Conservation (phyloP, 2,888 invertebrate species). For the Diaperis boleti region DNA sequence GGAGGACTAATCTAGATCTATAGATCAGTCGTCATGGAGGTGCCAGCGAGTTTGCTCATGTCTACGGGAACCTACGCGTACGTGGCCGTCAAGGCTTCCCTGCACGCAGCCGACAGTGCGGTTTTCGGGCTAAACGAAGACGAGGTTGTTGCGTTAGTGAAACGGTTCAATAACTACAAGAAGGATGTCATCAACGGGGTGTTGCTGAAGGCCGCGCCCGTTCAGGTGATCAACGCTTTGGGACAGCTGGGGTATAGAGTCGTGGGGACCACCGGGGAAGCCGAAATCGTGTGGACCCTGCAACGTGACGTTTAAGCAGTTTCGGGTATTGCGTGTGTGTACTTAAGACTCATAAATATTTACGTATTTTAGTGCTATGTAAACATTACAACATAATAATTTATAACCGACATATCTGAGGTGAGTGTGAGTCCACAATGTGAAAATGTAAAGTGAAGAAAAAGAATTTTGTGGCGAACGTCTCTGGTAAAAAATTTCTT, state of each 20-base stretch:
- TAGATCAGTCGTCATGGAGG: conserved; percentile 58
- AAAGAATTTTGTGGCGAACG: too few species aligned
- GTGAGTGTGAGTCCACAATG: conserved; percentile 10
- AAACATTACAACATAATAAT: conserved; percentile 3
- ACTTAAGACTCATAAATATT: conserved; percentile 1
- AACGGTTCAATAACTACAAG: conserved; percentile 75
- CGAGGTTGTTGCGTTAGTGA: conserved; percentile 77
- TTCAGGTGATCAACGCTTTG: conserved; percentile 79
- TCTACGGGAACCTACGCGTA: conserved; percentile 74
- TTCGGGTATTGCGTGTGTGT: conserved; percentile 16
- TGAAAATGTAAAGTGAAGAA: too few species aligned
- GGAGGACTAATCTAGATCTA: conserved; percentile 26
- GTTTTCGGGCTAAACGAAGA: conserved; percentile 81
- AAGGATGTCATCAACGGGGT: conserved; percentile 79
- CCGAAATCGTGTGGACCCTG: conserved; percentile 87
- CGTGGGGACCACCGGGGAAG: conserved; percentile 82
- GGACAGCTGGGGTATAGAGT: conserved; percentile 84
- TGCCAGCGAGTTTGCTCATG: conserved; percentile 65
- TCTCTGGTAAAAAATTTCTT: too few species aligned
- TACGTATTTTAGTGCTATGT: conserved; percentile 6
- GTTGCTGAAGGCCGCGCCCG: conserved; percentile 76
- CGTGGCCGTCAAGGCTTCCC: conserved; percentile 83
- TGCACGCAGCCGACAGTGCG: conserved; percentile 80
- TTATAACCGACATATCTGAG: conserved; percentile 12
- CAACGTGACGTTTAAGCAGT: conserved; percentile 77